Base-by-base conservation (phyloP, 2,888 invertebrate genomes). In the Adineta ricciae region DNA sequence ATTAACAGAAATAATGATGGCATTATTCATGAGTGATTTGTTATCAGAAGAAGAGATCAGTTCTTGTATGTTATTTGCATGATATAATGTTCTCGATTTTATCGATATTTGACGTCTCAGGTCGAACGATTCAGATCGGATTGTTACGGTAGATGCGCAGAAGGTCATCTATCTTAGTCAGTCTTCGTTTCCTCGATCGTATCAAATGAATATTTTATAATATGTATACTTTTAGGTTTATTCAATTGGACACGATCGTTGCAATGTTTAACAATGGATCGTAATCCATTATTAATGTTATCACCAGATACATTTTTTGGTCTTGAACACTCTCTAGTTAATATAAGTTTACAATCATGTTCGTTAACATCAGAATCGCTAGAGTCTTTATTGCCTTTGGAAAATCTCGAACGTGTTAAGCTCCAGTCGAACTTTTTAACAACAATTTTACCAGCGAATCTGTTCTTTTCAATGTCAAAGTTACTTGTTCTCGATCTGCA, bases 341-440 rank as follows among this genome's bases (percentile, higher is more conserved):
- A 78, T 41, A 41, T 78, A 38, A 78, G 78, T 78, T 41, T 41
- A 41, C 78, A 78, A 78, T 38, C 78, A 41, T 78, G 78, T 78
- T n/a, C 38, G 1, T 41, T 78, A 78, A 38, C 41, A 78, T 78
- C 78, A 16, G n/a, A 78, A 41, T 41, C 41, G 38, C 41, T 78
- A 78, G n/a, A 11, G 9, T 21, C 78, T 14, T 78, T 78, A 21
- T n/a, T 2, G 41, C 1, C 9, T 41, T 41, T 78, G 5, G 41
- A 78, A 38, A 78, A 78, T 78, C 41, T 78, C 2, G 78, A 78
- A 78, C 78, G 78, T 41, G 24, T 78, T n/a, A 78, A 78, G 41
- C 41, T 78, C n/a, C 38, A 41, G 24, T 78, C 78, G 41, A 78
- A 78, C 24, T 24, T n/a, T 19, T 41, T 78, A 41, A 41, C 24